Evolutionary conservation across 2,113 vertebrate genomes (phyloP).

Genomic region (Erpornis zantholeuca): DNA sequence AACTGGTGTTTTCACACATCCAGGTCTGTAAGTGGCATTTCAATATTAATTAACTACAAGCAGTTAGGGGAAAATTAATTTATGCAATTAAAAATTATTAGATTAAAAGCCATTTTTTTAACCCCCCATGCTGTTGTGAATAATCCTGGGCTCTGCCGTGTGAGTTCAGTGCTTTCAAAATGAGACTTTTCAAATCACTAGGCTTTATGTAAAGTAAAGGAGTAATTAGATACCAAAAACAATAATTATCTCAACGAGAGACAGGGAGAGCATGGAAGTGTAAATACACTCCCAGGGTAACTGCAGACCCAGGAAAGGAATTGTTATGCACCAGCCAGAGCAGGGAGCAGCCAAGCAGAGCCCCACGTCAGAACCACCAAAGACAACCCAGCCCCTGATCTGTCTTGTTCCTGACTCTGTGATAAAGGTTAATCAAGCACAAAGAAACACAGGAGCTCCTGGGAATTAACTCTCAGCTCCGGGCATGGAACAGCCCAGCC

Average conservation of each 20-base stretch:
- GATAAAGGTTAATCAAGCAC: conserved; percentile 65
- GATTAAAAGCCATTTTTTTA: conserved; percentile 25
- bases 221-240: conserved; percentile 20
- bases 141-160: neutral
- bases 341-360: conserved; percentile 28
- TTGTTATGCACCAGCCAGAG: conserved; percentile 24
- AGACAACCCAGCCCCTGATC: neutral
- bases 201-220: conserved; percentile 24
- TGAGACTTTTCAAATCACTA: neutral
- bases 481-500: neutral
- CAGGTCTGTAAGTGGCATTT: neutral
- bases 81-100: conserved; percentile 49
- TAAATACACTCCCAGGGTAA: neutral
- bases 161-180: neutral
- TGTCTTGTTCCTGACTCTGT: conserved; percentile 6
- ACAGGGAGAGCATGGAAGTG: neutral
- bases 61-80: neutral
- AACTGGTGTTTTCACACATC: neutral
- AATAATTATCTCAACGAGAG: conserved; percentile 25
- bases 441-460: neutral
- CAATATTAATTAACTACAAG: neutral
- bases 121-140: neutral
- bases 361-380: neutral
- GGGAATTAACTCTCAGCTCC: neutral
- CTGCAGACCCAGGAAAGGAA: neutral